These are phyloP conservation scores for Drosophila nigrodunni DNA, from an alignment of 1,140 invertebrate genomes.

Conservation along the genomic window DNA sequence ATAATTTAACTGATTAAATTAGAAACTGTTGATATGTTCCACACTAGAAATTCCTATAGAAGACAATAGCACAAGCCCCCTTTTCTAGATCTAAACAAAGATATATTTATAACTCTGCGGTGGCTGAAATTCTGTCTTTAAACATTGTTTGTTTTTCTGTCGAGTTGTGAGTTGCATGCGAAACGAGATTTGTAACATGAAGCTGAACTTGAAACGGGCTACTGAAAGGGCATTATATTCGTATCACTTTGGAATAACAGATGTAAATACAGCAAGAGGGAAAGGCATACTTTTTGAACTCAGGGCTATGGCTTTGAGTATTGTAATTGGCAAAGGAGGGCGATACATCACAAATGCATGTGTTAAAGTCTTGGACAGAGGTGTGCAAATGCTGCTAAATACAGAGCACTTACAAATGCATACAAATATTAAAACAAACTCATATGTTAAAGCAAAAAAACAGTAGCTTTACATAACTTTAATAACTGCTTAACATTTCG, in stretches of 20 bases:
- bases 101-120: background rate
- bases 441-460: too few species aligned
- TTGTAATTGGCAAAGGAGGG: background rate
- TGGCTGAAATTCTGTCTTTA: constrained; percentile 1
- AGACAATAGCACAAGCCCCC: background rate
- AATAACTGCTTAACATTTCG: too few species aligned
- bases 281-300: background rate
- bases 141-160: constrained; percentile 11
- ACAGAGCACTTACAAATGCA: too few species aligned
- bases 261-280: constrained; percentile 2
- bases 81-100: background rate
- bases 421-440: too few species aligned
- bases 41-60: constrained; percentile 1
- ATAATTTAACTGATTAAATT: constrained; percentile 10
- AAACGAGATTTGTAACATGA: constrained; percentile 24
- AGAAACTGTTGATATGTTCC: constrained; percentile 2
- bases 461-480: too few species aligned
- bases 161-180: constrained; percentile 31
- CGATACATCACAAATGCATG: background rate
- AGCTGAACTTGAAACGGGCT: constrained; percentile 32
- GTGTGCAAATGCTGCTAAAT: too few species aligned
- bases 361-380: too few species aligned
- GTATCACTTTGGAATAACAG: background rate
- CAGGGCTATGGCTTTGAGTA: constrained; percentile 2
- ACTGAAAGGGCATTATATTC: constrained; percentile 10